phyloP scores from a whole-genome alignment of 1,140 invertebrate species.

The Ridgeia piscesae region DNA sequence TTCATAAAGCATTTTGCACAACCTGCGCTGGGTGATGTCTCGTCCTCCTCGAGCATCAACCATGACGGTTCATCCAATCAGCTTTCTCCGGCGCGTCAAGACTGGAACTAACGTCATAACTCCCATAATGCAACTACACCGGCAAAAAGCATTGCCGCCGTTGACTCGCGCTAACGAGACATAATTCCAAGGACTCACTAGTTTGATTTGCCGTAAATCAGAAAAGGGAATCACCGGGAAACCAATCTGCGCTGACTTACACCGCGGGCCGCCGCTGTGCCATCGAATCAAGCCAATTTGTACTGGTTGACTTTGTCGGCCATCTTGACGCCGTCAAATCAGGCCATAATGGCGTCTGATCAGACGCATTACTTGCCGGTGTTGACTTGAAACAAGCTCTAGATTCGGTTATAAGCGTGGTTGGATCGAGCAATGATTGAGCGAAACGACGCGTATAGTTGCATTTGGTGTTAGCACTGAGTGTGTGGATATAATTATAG shows the following conservation, averaged over 20 bases:
- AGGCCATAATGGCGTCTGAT: not conserved
- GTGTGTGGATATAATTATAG: too few species aligned
- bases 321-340: not conserved
- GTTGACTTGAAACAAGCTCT: not conserved
- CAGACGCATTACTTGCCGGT: not conserved
- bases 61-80: not conserved
- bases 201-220: constrained; percentile 5
- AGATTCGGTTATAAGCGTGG: not conserved
- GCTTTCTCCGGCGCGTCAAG: not conserved
- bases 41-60: not conserved
- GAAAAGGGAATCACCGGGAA: not conserved
- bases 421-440: not conserved
- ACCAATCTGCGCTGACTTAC: not conserved
- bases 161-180: not conserved
- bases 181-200: not conserved
- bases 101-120: not conserved
- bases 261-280: not conserved
- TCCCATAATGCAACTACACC: not conserved
- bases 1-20: not conserved
- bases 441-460: not conserved
- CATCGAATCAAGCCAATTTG: not conserved
- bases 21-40: not conserved
- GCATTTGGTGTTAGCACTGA: not conserved
- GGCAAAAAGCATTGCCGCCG: not conserved
- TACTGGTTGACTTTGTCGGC: not conserved